Evolutionary conservation across 2,888 invertebrate genomes (phyloP), one percentile per base, ranked within the genome.

Genomic region (Melitaea athalia): DNA sequence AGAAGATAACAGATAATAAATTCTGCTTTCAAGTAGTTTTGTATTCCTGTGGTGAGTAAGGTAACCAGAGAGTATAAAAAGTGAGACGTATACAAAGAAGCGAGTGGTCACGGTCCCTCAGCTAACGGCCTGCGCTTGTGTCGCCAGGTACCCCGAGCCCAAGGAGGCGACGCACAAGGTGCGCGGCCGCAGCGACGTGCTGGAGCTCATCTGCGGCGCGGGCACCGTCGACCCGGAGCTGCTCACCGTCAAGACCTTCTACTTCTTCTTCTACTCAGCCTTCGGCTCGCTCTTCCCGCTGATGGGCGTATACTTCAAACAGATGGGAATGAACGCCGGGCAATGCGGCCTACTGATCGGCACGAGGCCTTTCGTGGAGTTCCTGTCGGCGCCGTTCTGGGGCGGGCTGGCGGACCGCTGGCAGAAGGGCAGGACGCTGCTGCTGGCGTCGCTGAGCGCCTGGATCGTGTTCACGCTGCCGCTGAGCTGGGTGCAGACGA

Each of bases 261-360:
- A 99, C 88, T 99, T 99, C 92, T 99, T 99, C 94, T 99, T 99
- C 93, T 99, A 99, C 90, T 98, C 99, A 53, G 99, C 99, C 0
- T 99, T 99, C 86, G 99, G 99, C 7, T 98, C 98, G 0, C 94
- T 99, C 15, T 99, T 99, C 85, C 99, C 99, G 0, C 93, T 99
- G 72, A 97, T 99, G 96, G 99, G 99, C 49, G 98, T 99, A 59
- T 99, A 99, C 92, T 99, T 99, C 94, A 99, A 99, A 93, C 99
- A 99, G 93, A 96, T 99, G 96, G 99, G 99, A 70, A 99, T 99
- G 98, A 99, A 99, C 89, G 98, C 99, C 0, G 96, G 97, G 17
- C 99, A 99, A 86, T 97, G 98, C 82, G 99, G 99, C 7, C 93
- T 98, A 67, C 94, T 98, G n/a, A 97, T 99, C 78, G 99, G 99